Conservation (phyloP, 2,113 vertebrate genomes). For the Protomyctophum bolini region DNA sequence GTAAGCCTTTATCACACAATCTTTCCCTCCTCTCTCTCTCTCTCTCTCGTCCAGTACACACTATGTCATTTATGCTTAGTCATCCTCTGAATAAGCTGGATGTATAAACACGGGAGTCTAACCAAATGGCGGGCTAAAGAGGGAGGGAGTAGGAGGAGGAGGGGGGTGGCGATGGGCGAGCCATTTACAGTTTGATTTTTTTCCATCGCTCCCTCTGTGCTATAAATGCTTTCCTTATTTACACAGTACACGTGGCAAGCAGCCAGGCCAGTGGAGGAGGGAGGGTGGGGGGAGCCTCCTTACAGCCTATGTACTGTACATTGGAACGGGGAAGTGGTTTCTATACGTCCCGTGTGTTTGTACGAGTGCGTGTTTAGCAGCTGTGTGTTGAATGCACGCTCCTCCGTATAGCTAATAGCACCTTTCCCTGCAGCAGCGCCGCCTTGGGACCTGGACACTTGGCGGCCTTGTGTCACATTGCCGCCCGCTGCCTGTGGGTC, state of each 20-base stretch:
- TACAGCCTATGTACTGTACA: slow-evolving; percentile 39
- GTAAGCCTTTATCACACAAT: slow-evolving; percentile 2
- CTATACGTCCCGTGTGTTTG: slow-evolving; percentile 24
- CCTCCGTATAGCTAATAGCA: slow-evolving; percentile 44
- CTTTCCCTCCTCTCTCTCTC: slow-evolving; percentile 10
- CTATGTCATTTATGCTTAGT: slow-evolving; percentile 65
- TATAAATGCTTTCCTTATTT: slow-evolving; percentile 70
- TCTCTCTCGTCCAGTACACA: slow-evolving; percentile 27
- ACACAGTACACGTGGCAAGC: slow-evolving; percentile 27
- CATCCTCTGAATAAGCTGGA: slow-evolving; percentile 64
- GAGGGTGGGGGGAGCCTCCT: too few relatives aligned
- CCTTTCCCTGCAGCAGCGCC: slow-evolving; percentile 6
- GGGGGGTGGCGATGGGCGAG: too few relatives aligned
- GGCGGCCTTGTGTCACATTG: slow-evolving; percentile 62
- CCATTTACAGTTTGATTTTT: slow-evolving; percentile 18
- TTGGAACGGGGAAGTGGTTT: slow-evolving; percentile 42
- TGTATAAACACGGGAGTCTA: slow-evolving; percentile 57
- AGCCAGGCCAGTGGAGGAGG: slow-evolving; percentile 19
- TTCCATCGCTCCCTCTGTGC: slow-evolving; percentile 27
- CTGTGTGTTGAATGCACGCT: slow-evolving; percentile 60
- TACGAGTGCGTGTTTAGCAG: slow-evolving; percentile 52
- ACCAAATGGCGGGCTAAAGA: slow-evolving; percentile 41
- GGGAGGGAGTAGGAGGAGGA: not conserved
- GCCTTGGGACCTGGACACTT: slow-evolving; percentile 46
- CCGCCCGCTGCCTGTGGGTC: slow-evolving; percentile 20